Evolutionary conservation across 2,113 vertebrate species (phyloP).

Genomic region (Hippocampus mohnikei): DNA sequence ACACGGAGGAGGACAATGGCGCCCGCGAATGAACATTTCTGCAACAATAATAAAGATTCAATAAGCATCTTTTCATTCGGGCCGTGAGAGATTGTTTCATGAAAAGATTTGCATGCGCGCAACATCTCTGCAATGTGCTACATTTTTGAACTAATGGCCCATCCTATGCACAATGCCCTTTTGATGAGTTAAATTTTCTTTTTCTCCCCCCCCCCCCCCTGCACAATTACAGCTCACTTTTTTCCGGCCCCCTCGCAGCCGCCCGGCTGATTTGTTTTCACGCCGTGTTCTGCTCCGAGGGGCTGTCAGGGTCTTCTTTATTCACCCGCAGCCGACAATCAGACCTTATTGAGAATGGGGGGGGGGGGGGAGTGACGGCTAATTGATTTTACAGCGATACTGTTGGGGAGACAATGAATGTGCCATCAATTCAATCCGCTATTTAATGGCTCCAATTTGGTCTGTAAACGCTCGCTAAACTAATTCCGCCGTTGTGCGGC

Average conservation of each 20-base stretch:
- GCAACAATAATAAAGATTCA: conserved; percentile 56
- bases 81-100: conserved; percentile 38
- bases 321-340: conserved; percentile 88
- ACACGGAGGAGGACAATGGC: not conserved
- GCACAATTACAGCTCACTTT: conserved; percentile 71
- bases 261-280: conserved; percentile 70
- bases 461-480: conserved; percentile 99
- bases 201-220: conserved; percentile 23
- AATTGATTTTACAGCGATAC: conserved; percentile 99
- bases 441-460: conserved; percentile 99
- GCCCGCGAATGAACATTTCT: conserved; percentile 19
- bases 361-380: conserved; percentile 83
- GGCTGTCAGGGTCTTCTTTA: conserved; percentile 87
- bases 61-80: conserved; percentile 45
- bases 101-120: conserved; percentile 45
- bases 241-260: conserved; percentile 36
- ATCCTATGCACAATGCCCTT: conserved; percentile 59
- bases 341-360: conserved; percentile 96
- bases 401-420: conserved; percentile 99
- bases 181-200: conserved; percentile 55
- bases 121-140: conserved; percentile 50
- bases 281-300: conserved; percentile 66
- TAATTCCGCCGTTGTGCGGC: conserved; percentile 99
- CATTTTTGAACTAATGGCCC: conserved; percentile 68
- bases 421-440: conserved; percentile 99